Evolutionary conservation across 2,797 vertebrate species (phyloP).

Genomic region (Fistularia tabacaria): DNA sequence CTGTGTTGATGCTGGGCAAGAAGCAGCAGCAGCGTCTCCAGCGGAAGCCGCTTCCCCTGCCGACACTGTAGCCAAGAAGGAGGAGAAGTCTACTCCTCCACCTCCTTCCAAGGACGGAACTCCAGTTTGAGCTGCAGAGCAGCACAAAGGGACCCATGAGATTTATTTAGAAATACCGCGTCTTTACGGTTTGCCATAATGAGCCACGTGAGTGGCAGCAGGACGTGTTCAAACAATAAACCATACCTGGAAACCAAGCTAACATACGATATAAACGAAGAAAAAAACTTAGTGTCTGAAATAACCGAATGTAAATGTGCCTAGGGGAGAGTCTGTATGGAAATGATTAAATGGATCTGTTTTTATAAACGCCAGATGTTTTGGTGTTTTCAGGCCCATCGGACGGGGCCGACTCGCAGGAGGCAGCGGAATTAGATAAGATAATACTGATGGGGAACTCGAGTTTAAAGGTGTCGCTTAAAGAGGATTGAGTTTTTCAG

Average conservation of each 20-base stretch:
- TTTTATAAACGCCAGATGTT: constrained; percentile 46
- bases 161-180: no score
- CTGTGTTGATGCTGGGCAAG: constrained; percentile 1
- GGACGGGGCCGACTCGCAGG: no score
- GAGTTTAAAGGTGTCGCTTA: no score
- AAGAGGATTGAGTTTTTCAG: no score
- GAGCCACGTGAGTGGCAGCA: no score
- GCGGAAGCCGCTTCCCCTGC: constrained; percentile 17
- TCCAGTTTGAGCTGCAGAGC: constrained; percentile 60
- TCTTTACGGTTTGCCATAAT: no score
- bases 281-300: constrained; percentile 32
- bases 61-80: constrained; percentile 15
- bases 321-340: constrained; percentile 32
- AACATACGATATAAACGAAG: no score
- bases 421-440: not conserved
- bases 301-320: constrained; percentile 36
- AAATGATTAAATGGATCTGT: constrained; percentile 51
- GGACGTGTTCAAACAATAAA: no score
- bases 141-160: no score
- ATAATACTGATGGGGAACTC: no score
- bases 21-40: constrained; percentile 13
- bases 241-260: no score
- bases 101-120: constrained; percentile 70
- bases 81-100: constrained; percentile 34
- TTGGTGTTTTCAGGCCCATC: constrained; percentile 27